Evolutionary conservation across 2,888 invertebrate genomes (phyloP).

Genomic region (Enchytraeus crypticus): DNA sequence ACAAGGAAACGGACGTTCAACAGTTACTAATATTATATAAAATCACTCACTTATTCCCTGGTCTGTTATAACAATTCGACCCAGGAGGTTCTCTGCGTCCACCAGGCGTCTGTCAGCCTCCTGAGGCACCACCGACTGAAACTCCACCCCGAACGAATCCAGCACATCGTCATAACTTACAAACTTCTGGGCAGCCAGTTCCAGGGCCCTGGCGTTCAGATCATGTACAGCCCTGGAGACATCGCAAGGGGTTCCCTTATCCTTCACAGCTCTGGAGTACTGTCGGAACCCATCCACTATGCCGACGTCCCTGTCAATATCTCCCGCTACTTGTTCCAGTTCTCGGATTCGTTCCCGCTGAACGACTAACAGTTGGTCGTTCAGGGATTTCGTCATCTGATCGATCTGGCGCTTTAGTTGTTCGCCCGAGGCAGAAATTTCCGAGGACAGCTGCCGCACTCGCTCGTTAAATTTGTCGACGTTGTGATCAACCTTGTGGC

Average conservation of each 20-base stretch:
- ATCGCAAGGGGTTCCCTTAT: not conserved
- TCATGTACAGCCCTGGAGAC: not conserved
- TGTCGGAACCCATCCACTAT: not conserved
- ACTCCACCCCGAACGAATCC: not conserved
- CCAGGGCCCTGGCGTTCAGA: not conserved
- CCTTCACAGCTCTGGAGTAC: not conserved
- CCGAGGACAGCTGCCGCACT: not conserved
- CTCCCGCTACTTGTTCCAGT: not conserved
- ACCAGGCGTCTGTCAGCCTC: not conserved
- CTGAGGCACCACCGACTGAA: not conserved
- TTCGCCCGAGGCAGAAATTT: not conserved
- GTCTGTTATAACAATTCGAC: not conserved
- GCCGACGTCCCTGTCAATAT: not conserved
- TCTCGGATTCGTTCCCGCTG: not conserved
- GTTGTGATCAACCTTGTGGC: not conserved
- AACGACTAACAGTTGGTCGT: not conserved
- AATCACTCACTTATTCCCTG: not conserved
- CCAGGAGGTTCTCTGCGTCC: not conserved
- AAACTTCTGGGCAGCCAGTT: not conserved
- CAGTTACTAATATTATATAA: too few species aligned
- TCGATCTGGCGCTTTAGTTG: not conserved
- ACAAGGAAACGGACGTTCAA: too few species aligned
- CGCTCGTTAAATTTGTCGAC: not conserved
- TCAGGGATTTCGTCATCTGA: not conserved
- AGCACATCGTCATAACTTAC: not conserved